Percentiles rank a stretch among this genome's conserved stretches.
phyloP scores from a whole-genome alignment of 2,888 invertebrate species.

The Timema podura region DNA sequence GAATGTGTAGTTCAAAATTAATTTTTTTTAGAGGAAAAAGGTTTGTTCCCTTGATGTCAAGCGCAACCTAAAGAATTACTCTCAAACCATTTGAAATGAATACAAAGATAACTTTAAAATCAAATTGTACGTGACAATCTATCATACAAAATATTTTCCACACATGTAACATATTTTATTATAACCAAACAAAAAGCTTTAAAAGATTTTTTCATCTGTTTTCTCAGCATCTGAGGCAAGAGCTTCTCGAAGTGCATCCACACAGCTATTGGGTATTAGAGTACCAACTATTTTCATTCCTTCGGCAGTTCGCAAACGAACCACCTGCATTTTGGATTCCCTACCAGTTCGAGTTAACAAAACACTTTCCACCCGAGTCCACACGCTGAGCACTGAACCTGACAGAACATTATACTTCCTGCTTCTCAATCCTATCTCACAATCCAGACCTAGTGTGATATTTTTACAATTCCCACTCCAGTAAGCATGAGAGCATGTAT shows the following conservation, averaged over 20 bases:
- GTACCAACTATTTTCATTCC: slow-evolving; percentile 88
- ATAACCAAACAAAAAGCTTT: slow-evolving; percentile 17
- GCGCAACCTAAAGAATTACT: no score
- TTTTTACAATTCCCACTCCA: slow-evolving; percentile 83
- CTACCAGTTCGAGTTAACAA: slow-evolving; percentile 69
- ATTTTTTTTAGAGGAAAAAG: no score
- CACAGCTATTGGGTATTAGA: slow-evolving; percentile 84
- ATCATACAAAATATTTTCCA: no score
- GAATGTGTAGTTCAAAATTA: no score
- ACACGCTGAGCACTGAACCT: slow-evolving; percentile 94
- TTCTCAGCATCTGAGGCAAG: slow-evolving; percentile 79
- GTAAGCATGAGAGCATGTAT: slow-evolving; percentile 88
- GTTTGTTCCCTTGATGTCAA: no score
- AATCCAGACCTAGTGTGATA: slow-evolving; percentile 90
- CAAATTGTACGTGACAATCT: no score
- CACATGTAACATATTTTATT: no score
- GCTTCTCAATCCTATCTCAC: slow-evolving; percentile 64
- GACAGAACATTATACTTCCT: slow-evolving; percentile 91
- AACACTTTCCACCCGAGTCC: slow-evolving; percentile 91
- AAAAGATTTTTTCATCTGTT: slow-evolving; percentile 55
- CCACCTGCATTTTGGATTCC: slow-evolving; percentile 93
- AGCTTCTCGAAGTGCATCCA: slow-evolving; percentile 70
- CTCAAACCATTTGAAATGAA: no score
- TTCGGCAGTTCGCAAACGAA: slow-evolving; percentile 83
- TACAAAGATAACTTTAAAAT: no score